Base-by-base conservation (phyloP, 2,797 vertebrate genomes). In the Poliocrania exsul region DNA sequence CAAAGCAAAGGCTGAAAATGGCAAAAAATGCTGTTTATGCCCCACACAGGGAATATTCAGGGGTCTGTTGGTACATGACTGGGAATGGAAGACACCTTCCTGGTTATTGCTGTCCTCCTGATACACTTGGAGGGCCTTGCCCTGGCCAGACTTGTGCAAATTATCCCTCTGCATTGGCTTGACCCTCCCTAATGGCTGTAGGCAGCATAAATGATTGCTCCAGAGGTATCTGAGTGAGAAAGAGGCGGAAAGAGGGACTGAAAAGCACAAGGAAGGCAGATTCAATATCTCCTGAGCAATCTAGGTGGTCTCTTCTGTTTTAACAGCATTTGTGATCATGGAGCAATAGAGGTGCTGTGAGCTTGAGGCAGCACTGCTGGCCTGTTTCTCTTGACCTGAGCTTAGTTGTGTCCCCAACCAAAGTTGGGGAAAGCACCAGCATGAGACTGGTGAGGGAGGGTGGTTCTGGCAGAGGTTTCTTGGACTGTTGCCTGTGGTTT, bases 91-190 rank as follows among this genome's bases (percentile, higher is more conserved):
- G 7, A 4, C 8, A 15, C 14, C 42, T 50, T 73, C 17, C 29
- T 1, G 4, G 21, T 69, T 78, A 9, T 17, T 38, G n/a, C 20
- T 70, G 51, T 26, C 65, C 73, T 79, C 50, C 0, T 38, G 54
- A 25, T 61, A 37, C 37, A 26, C 16, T 46, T 23, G 15, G 10
- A 28, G 18, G 19, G 29, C n/a, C 1, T 0, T 33, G 44, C 44
- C 54, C 38, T 37, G 28, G 13, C 16, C 53, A 33, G 13, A 28
- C 31, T 64, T 31, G 16, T 67, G 38, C 47, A 90, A 24, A 29
- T 21, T 33, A 16, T 78, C 61, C 5, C 3, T n/a, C 38, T 8
- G 5, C 4, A 0, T 46, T 40, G 25, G 64, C 0, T 0, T 18
- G 18, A 29, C 35, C 50, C 19, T 46, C 24, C 0, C 1, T 9